Evolutionary conservation across 2,888 invertebrate species (phyloP).

Genomic region (Microchrysa polita): DNA sequence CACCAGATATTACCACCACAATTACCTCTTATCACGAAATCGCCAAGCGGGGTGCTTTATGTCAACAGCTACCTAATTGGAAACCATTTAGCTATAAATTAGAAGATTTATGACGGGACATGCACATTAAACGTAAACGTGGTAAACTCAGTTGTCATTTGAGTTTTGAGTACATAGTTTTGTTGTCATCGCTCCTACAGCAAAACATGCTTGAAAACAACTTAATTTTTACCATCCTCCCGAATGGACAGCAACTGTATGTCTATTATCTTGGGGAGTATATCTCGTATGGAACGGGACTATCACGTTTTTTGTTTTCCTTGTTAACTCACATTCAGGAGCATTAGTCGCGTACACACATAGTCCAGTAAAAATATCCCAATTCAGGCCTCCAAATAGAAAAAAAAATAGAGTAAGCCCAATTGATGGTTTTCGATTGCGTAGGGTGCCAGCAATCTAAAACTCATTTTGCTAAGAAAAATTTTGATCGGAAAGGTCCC

Average conservation of each 20-base stretch:
- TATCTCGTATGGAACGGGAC: neutral
- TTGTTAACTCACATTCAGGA: neutral
- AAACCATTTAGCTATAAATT: slow-evolving; percentile 46
- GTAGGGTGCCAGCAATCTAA: too few species aligned
- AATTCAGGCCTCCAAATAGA: too few species aligned
- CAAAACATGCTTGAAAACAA: too few species aligned
- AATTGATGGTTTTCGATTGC: too few species aligned
- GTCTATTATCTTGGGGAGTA: neutral
- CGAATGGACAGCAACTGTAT: neutral
- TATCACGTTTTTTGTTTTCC: slow-evolving; percentile 16
- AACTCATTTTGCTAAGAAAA: too few species aligned
- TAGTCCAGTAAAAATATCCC: too few species aligned
- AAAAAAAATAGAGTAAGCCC: too few species aligned
- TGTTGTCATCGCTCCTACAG: slow-evolving; percentile 1
- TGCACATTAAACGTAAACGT: slow-evolving; percentile 31
- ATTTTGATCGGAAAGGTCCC: too few species aligned
- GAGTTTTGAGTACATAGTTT: neutral
- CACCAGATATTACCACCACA: neutral
- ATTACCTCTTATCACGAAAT: slow-evolving; percentile 40
- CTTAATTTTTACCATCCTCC: slow-evolving; percentile 21
- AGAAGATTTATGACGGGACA: slow-evolving; percentile 44
- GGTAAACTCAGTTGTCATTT: slow-evolving; percentile 15
- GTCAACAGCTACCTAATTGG: slow-evolving; percentile 47
- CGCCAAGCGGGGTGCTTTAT: slow-evolving; percentile 35
- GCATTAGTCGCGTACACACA: neutral